Evolutionary conservation across 2,797 vertebrate genomes (phyloP), one percentile per base, ranked within the genome.

Genomic region (Arctocebus calabarensis): DNA sequence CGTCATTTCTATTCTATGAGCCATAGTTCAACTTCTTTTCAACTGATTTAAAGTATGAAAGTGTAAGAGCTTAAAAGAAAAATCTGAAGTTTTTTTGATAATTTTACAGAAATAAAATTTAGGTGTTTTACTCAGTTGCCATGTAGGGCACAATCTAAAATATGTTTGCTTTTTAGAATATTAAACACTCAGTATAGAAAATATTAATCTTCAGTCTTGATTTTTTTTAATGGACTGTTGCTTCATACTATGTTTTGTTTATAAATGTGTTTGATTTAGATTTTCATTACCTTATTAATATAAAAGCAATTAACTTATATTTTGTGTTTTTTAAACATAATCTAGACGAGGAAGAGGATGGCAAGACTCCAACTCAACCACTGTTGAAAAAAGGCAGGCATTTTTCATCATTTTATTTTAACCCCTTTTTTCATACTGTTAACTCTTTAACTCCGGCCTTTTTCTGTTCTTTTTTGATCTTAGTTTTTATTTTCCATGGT

Each of bases 321-420:
- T 98, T 99, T 98, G 98, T 98, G 97, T 98, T 97, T 98, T 97
- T 98, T 98, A 98, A 98, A 98, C 97, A 97, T 98, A 98, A 98
- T 98, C 97, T 99, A 99, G 99, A 99, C 98, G 99, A 99, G 96
- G 99, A 99, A 62, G 99, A 99, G 62, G 99, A 99, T 97, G 99
- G 98, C 98, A 99, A 99, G 99, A 98, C 99, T 97, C 97, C 99
- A 98, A 98, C 99, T 97, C 99, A 99, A 97, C 99, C 99, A 97
- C 99, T 99, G 98, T 99, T 99, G 99, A 99, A 98, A 99, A 99
- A 99, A 99, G 99, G 99, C 99, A 99, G 99, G 99, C 99, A 98
- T 99, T 98, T 98, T 98, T 97, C 98, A 98, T 98, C 97, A 98
- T 98, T 98, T 98, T 98, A 89, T 97, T 98, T 98, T 98, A 96